A percentile compares a stretch with the other conserved stretches of the same genome.
Evolutionary conservation across 2,797 vertebrate species (phyloP).

Genomic region (Taenioides sp.): DNA sequence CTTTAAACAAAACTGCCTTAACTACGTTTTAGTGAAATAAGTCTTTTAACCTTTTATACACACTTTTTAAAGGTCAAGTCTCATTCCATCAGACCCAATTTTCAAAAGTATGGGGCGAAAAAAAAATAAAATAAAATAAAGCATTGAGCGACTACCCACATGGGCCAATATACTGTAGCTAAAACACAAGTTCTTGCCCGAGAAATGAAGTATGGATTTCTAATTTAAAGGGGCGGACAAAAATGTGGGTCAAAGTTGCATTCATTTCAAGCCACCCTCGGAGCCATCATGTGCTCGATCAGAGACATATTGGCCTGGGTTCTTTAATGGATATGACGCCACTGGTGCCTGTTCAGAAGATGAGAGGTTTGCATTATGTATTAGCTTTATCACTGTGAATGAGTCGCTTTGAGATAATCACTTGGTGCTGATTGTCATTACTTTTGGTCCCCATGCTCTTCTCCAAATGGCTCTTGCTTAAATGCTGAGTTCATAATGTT

Average conservation of each 20-base stretch:
- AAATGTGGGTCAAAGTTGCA: slow-evolving; percentile 76
- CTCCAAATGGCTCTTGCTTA: slow-evolving; percentile 44
- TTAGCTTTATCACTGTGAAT: slow-evolving; percentile 57
- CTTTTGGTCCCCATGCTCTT: slow-evolving; percentile 51
- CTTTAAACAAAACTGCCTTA: no score
- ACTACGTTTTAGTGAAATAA: background rate
- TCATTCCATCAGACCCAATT: slow-evolving; percentile 47
- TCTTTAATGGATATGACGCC: slow-evolving; percentile 57
- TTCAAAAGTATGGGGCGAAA: slow-evolving; percentile 32
- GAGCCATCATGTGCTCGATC: slow-evolving; percentile 51
- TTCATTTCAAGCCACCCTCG: slow-evolving; percentile 63
- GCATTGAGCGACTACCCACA: slow-evolving; percentile 62
- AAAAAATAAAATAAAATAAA: slow-evolving; percentile 24
- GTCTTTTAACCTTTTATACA: background rate
- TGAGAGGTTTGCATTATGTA: slow-evolving; percentile 61
- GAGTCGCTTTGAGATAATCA: slow-evolving; percentile 54
- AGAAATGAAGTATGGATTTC: slow-evolving; percentile 82
- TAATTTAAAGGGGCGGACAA: slow-evolving; percentile 70
- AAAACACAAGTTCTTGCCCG: slow-evolving; percentile 65
- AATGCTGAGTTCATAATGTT: slow-evolving; percentile 34
- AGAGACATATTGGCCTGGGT: slow-evolving; percentile 58
- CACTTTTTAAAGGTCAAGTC: slow-evolving; percentile 58
- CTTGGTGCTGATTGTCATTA: slow-evolving; percentile 47
- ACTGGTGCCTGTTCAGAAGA: slow-evolving; percentile 40
- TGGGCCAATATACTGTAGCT: slow-evolving; percentile 42